Conservation (phyloP, 2,797 vertebrate genomes). For the Eospalax fontanierii region DNA sequence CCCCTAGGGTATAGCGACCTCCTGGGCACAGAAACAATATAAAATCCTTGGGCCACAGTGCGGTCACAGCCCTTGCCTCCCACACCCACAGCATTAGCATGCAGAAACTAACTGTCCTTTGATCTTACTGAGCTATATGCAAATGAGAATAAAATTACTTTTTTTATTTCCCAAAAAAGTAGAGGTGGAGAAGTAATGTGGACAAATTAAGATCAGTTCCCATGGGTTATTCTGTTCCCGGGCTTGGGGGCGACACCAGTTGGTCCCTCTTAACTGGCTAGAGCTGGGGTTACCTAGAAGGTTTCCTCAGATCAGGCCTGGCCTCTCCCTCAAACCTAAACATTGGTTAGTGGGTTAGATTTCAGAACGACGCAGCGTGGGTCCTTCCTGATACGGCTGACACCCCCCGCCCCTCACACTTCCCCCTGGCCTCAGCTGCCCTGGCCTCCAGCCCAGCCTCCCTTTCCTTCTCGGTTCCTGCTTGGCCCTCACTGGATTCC, state of each 20-base stretch:
- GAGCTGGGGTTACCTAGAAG: background rate
- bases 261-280: background rate
- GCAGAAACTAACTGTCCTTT: fast-evolving
- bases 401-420: background rate
- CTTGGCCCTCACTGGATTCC: background rate
- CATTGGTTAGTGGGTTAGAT: constrained; percentile 74
- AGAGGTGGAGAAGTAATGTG: background rate
- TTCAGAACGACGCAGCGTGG: background rate
- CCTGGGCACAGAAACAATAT: background rate
- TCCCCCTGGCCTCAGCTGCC: background rate
- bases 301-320: background rate
- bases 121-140: background rate
- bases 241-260: background rate
- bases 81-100: fast-evolving
- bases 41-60: background rate
- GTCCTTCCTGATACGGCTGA: fast-evolving
- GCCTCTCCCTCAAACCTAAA: background rate
- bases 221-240: background rate
- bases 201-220: constrained; percentile 65
- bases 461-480: background rate
- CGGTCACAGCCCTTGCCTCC: background rate
- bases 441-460: background rate
- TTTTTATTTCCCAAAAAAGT: constrained; percentile 76
- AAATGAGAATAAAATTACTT: constrained; percentile 78
- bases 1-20: background rate